Conservation (phyloP, 2,888 invertebrate genomes). For the Dicyrtomina minuta region DNA sequence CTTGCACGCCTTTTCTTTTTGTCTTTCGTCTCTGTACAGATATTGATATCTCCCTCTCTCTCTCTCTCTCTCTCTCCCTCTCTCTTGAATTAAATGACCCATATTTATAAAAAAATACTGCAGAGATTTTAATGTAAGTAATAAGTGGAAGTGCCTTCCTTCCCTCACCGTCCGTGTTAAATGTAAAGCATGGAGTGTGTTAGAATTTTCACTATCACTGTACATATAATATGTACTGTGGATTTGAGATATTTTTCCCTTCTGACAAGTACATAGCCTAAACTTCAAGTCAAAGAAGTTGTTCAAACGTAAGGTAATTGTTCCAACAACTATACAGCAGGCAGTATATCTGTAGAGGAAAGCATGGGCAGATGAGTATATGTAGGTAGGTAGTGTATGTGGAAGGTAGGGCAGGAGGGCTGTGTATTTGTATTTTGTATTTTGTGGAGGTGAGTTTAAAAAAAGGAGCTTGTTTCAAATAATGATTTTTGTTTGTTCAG, state of each 20-base stretch:
- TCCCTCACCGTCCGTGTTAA: not conserved
- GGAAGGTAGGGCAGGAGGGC: not conserved
- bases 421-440: too few relatives aligned
- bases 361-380: not conserved
- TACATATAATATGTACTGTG: not conserved
- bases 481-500: slow-evolving; percentile 1
- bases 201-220: too few relatives aligned
- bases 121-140: not conserved
- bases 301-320: not conserved
- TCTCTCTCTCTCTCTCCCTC: too few relatives aligned
- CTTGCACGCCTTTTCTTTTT: too few relatives aligned
- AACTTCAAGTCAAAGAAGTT: too few relatives aligned
- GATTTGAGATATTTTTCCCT: too few relatives aligned
- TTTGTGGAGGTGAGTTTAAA: not conserved
- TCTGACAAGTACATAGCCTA: too few relatives aligned
- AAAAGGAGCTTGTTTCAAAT: slow-evolving; percentile 19
- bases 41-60: too few relatives aligned
- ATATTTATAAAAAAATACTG: not conserved
- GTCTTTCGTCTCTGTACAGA: too few relatives aligned
- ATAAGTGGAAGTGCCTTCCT: not conserved
- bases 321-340: not conserved
- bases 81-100: slow-evolving; percentile 12
- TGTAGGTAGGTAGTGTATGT: not conserved
- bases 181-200: too few relatives aligned
- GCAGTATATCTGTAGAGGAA: not conserved